These are phyloP conservation scores for Trichonephila clavata DNA, from an alignment of 1,140 invertebrate genomes.

Conservation along the genomic window DNA sequence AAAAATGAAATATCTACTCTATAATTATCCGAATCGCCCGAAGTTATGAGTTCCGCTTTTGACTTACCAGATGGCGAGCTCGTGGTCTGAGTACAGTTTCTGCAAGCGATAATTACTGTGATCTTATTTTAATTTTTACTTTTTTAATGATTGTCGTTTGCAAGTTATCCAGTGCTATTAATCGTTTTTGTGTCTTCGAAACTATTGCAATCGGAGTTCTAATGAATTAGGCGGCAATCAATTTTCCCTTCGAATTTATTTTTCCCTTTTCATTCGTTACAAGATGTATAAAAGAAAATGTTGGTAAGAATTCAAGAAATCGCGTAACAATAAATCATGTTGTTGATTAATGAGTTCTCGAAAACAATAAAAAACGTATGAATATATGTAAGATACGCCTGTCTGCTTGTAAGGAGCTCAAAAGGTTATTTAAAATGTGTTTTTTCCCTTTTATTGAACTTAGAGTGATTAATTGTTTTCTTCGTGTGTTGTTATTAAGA, in stretches of 20 bases:
- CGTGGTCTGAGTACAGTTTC: neutral
- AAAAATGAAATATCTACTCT: slow-evolving; percentile 11
- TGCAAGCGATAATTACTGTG: slow-evolving; percentile 20
- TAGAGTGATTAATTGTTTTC: neutral
- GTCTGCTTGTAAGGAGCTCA: neutral
- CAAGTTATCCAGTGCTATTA: neutral
- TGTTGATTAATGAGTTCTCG: slow-evolving; percentile 1
- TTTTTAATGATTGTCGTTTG: slow-evolving; percentile 26
- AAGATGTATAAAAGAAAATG: neutral
- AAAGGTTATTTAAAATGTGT: neutral
- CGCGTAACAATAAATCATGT: slow-evolving; percentile 2
- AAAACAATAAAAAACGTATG: neutral
- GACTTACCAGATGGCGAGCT: neutral
- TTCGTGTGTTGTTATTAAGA: neutral
- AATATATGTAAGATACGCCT: neutral
- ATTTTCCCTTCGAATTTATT: neutral
- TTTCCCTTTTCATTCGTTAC: neutral
- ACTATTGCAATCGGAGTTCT: neutral
- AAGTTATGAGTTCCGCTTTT: slow-evolving; percentile 13
- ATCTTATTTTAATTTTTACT: slow-evolving; percentile 23
- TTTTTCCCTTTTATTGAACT: neutral
- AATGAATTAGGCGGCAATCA: slow-evolving; percentile 40
- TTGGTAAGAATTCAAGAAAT: neutral
- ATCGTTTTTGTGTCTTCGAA: slow-evolving; percentile 8
- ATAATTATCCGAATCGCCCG: neutral